A percentile compares a stretch with the other conserved stretches of the same genome.
These are phyloP conservation scores for Centropus unirufus DNA, from an alignment of 2,113 vertebrate species.

Conservation along the genomic window DNA sequence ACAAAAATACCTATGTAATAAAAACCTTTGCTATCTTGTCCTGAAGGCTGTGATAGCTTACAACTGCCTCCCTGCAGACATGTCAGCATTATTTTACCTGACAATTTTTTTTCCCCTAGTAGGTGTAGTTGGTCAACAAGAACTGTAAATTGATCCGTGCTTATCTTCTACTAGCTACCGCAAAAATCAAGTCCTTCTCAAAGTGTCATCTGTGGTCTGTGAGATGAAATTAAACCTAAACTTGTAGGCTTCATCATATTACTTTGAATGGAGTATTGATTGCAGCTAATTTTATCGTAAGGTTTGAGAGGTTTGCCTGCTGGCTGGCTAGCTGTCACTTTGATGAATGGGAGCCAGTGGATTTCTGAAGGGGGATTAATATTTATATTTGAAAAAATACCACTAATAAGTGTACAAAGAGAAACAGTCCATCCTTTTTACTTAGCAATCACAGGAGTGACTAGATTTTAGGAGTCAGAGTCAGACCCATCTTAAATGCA, in stretches of 20 bases:
- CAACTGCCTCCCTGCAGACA: not conserved
- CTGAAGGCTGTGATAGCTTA: not conserved
- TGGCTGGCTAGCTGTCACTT: constrained; percentile 50
- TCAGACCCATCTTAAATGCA: not conserved
- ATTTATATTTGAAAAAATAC: constrained; percentile 29
- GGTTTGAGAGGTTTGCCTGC: constrained; percentile 10
- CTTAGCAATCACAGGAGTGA: not conserved
- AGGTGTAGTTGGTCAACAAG: not conserved
- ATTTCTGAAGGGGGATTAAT: not conserved
- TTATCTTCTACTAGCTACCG: not conserved
- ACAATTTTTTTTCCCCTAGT: not conserved
- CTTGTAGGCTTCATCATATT: constrained; percentile 35
- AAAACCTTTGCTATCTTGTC: not conserved
- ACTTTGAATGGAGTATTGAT: constrained; percentile 42
- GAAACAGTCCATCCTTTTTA: not conserved
- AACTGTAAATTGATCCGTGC: not conserved
- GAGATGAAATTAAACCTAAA: constrained; percentile 37
- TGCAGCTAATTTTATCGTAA: constrained; percentile 43
- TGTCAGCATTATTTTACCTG: not conserved
- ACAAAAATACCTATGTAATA: not conserved
- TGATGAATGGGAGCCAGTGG: constrained; percentile 40
- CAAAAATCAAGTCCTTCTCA: not conserved
- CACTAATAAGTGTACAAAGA: not conserved
- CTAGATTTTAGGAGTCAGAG: not conserved
- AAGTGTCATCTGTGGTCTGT: not conserved